Evolutionary conservation across 1,140 invertebrate species (phyloP), one percentile per base, ranked within the genome.

Genomic region (Brachionus plicatilis): DNA sequence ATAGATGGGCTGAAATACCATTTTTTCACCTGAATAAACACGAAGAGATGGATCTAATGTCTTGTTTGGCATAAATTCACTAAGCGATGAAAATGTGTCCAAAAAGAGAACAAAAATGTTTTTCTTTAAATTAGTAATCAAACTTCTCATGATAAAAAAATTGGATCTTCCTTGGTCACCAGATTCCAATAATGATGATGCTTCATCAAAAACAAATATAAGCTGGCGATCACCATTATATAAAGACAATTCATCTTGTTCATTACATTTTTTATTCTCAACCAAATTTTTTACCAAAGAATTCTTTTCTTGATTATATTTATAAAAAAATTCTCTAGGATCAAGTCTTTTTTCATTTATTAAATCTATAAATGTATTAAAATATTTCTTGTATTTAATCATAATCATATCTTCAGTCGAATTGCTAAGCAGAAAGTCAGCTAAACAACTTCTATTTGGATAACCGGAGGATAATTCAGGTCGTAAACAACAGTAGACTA

Each of bases 71-170:
- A 43, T 75, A 24, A 41, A 43, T 43, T 75, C 70, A 45, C 17
- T 24, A 43, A 43, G 41, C 2, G 29, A 24, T 75, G 70, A 43
- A 43, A 75, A 43, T 43, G 70, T 43, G 41, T 75, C 70, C 17
- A 75, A n/a, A 75, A 75, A 75, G 20, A 75, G 70, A 1, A 75
- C 70, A 75, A 75, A 75, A 41, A 45, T n/a, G 24, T 70, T 70
- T 43, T 75, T 45, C 17, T 43, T 75, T 75, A 43, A 45, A 8
- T 41, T 43, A 43, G 33, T 43, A 9, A 75, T 75, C 29, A 75
- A 45, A 75, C 41, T 75, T 75, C 33, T 75, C 6, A 75, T 7
- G 41, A 75, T 75, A 41, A 75, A 43, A 75, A 43, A 75, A 45
- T 45, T 75, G 27, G 27, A 37, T 37, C 14, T 41, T 1, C n/a